Base-by-base conservation (phyloP, 2,113 vertebrate genomes). In the Calonectris borealis region DNA sequence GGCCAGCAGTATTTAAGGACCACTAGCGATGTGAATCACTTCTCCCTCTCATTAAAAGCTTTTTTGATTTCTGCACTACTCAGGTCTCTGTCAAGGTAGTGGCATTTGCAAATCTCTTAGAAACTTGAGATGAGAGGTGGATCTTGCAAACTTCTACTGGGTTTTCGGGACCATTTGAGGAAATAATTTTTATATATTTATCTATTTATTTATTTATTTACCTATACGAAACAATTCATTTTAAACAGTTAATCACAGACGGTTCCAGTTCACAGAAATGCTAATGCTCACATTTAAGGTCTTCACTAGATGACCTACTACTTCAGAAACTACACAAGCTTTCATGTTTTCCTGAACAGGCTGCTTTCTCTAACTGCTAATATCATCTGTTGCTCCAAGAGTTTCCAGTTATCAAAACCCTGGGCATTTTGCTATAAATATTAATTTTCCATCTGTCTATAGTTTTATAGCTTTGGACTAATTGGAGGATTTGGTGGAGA, bases 381-480 rank as follows among this genome's bases (percentile, higher is more conserved):
- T 58, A 65, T 90, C 54, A 73, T 83, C 62, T 77, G 29, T 57
- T 83, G 83, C 70, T 72, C 40, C 15, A 79, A 68, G 15, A 36
- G 10, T 32, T 85, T 77, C 32, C 51, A 66, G 38, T 62, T 58
- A 95, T 46, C 51, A 92, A 94, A 93, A 95, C 15, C 26, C 22
- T 16, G 8, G 22, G 16, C 26, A 71, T 83, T 94, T 93, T 91
- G 71, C 81, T 92, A 77, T 77, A 94, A 94, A 96, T 95, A 95
- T 17, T 65, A 57, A 55, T 77, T 90, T 92, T 77, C 82, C 85
- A 76, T 78, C 91, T 91, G 80, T 60, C 82, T 68, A 16, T n/a
- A 71, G 15, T 64, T 86, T 46, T 25, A 9, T 16, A 92, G 51
- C 17, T 70, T 73, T 49, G 22, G 42, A 73, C 15, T 86, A 88